Conservation (phyloP, 2,797 vertebrate species). For the Alosa sapidissima region DNA sequence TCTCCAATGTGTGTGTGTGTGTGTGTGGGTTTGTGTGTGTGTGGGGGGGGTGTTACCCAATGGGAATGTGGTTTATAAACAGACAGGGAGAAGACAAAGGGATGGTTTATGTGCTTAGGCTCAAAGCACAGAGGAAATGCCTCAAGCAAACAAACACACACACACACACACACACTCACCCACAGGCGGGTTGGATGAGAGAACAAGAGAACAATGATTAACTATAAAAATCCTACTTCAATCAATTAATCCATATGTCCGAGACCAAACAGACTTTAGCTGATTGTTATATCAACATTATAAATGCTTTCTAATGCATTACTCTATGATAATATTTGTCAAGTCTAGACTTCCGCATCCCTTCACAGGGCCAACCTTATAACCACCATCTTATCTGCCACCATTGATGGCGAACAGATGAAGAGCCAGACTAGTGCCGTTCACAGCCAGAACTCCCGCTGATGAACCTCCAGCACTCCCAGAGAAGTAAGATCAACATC, state of each 20-base stretch:
- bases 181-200: background rate
- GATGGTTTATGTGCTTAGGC: conserved; percentile 44
- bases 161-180: background rate
- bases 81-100: conserved; percentile 47
- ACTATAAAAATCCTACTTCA: background rate
- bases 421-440: background rate
- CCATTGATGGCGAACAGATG: conserved; percentile 8
- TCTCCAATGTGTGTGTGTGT: background rate
- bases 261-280: background rate
- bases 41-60: conserved; percentile 1
- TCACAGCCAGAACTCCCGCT: background rate
- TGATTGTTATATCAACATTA: background rate
- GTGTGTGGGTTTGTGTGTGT: background rate
- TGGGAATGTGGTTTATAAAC: conserved; percentile 43
- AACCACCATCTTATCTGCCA: background rate
- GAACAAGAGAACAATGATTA: background rate
- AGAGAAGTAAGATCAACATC: background rate
- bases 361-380: background rate
- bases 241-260: background rate
- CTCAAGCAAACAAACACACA: conserved; percentile 9
- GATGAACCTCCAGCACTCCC: background rate
- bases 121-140: conserved; percentile 15
- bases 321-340: background rate
- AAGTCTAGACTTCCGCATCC: background rate
- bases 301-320: background rate